Evolutionary conservation across 1,140 invertebrate species (phyloP).

Genomic region (Trachymyrmex cornetzi): DNA sequence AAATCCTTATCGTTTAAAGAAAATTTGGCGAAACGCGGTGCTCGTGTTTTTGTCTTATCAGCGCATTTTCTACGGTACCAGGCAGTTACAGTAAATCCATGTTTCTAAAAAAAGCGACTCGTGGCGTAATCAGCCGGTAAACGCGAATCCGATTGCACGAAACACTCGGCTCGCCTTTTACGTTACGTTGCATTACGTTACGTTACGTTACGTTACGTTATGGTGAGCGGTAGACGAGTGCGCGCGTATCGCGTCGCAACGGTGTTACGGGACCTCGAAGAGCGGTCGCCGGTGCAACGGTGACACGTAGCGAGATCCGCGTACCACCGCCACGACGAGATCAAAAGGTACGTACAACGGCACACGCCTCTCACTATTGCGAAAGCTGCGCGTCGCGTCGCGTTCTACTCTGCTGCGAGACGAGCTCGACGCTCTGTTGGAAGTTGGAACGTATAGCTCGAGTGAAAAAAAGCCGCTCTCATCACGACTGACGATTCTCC

Average conservation of each 20-base stretch:
- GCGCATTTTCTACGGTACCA: not conserved
- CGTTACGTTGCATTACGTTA: conserved; percentile 47
- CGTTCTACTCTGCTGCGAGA: conserved; percentile 24
- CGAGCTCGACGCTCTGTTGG: conserved; percentile 59
- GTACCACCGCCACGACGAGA: conserved; percentile 41
- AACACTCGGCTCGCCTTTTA: conserved; percentile 51
- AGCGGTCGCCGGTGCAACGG: conserved; percentile 66
- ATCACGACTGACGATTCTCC: conserved; percentile 1
- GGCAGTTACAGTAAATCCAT: not conserved
- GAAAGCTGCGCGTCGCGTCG: conserved; percentile 66
- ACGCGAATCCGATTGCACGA: conserved; percentile 41
- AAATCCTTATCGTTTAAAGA: not conserved
- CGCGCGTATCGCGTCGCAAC: conserved; percentile 49
- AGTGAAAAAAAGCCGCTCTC: conserved; percentile 22
- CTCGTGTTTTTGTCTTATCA: not conserved
- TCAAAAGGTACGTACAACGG: conserved; percentile 77
- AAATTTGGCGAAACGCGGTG: not conserved
- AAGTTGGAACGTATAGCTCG: conserved; percentile 40
- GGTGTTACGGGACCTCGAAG: conserved; percentile 54
- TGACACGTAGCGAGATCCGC: conserved; percentile 67
- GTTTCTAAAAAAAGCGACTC: not conserved
- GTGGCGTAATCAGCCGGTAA: conserved; percentile 19
- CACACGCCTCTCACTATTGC: conserved; percentile 81
- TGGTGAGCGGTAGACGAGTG: conserved; percentile 48
- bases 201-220: conserved; percentile 32